Evolutionary conservation across 2,888 invertebrate species (phyloP), one percentile per base, ranked within the genome.

Genomic region (Malthinus flaveolus): DNA sequence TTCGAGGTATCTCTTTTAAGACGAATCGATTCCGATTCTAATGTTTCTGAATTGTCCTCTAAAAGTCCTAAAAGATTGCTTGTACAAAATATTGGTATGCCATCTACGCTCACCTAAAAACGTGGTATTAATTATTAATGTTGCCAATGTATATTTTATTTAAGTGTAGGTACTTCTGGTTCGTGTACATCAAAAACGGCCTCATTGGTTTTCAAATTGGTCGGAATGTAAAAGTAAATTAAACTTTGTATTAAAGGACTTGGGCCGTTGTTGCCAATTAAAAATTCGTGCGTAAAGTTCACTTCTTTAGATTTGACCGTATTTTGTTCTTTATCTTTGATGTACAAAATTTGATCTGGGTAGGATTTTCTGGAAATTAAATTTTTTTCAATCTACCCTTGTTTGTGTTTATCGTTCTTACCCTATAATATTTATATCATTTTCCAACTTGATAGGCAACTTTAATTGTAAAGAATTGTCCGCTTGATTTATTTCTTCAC

Each of bases 351-450:
- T 56, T 64, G 63, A 54, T 68, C 67, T 8, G 63, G 60, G 32
- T 45, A 49, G 13, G 68, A 64, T 47, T 64, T 56, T 31, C 69
- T 69, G 48, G n/a, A 66, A 65, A 15, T 13, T 15, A 3, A 9
- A n/a, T 5, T 15, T 39, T 15, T 8, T 15, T 9, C 4, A 15
- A 0, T 7, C 15, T 2, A 1, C 23, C 2, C 23, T 23, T 23
- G 5, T 23, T 5, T n/a, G n/a, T n/a, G n/a, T n/a, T n/a, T n/a
- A n/a, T 36, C 7, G 12, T 37, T 6, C 49, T 52, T 65, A 73
- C 73, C 72, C 71, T 11, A 62, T 46, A 13, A 74, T 55, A 51
- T 66, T 52, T n/a, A 71, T 49, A 42, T 61, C 63, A 6, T 66
- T 67, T 44, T 61, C 59, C 12, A 70, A 52, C 36, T 56, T 56